Evolutionary conservation across 2,888 invertebrate species (phyloP).

Genomic region (Sussaba pulchella): DNA sequence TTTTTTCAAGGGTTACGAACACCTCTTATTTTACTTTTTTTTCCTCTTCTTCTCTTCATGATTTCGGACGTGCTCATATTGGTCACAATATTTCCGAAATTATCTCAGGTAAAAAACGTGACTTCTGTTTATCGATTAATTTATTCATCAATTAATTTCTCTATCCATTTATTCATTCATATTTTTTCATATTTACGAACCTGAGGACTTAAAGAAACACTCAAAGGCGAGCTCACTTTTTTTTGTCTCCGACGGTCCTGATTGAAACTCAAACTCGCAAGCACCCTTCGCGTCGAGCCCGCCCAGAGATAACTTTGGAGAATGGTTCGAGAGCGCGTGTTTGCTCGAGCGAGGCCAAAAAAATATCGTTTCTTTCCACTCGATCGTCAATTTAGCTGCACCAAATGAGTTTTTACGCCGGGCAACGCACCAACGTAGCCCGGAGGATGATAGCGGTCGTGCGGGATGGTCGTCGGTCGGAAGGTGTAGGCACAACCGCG

Average conservation of each 20-base stretch:
- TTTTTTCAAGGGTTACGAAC: too few species aligned
- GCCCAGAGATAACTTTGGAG: background rate
- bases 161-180: background rate
- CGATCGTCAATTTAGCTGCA: constrained; percentile 24
- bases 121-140: too few species aligned
- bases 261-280: constrained; percentile 1
- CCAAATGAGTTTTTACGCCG: constrained; percentile 37
- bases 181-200: background rate
- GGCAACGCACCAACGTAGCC: background rate
- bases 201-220: background rate
- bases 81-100: too few species aligned
- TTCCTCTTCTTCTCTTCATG: too few species aligned
- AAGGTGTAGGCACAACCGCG: constrained; percentile 32
- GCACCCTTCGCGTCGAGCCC: background rate
- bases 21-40: too few species aligned
- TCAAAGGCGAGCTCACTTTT: constrained; percentile 21
- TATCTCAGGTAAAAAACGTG: too few species aligned
- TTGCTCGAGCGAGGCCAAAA: constrained; percentile 36
- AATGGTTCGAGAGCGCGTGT: constrained; percentile 12
- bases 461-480: constrained; percentile 11
- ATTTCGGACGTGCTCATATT: too few species aligned
- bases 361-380: constrained; percentile 35
- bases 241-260: constrained; percentile 33
- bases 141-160: too few species aligned
- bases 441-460: constrained; percentile 24